phyloP scores from a whole-genome alignment of 2,113 vertebrate species.

The Haliaeetus leucogaster region DNA sequence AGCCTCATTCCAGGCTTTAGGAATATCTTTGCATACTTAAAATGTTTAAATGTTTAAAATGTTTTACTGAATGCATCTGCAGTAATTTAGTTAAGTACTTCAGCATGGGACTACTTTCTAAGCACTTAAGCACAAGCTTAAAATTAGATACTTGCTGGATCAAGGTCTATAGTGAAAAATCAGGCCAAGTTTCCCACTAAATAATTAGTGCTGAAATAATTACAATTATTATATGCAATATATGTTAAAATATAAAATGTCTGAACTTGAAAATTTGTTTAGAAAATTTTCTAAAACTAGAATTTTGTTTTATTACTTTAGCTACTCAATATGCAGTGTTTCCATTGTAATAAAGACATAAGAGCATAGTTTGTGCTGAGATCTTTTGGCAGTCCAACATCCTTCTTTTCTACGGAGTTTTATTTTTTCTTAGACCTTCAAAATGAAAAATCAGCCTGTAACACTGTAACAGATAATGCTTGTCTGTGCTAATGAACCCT shows the following conservation, averaged over 20 bases:
- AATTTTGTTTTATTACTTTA: not conserved
- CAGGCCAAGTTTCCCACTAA: not conserved
- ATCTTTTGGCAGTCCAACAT: not conserved
- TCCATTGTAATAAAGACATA: not conserved
- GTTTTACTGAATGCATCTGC: not conserved
- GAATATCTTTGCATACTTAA: slow-evolving; percentile 11
- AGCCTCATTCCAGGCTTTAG: not conserved
- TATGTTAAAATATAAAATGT: not conserved
- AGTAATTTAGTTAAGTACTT: not conserved
- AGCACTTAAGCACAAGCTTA: not conserved
- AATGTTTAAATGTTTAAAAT: not conserved
- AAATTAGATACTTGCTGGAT: not conserved
- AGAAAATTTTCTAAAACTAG: not conserved
- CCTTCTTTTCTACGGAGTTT: not conserved
- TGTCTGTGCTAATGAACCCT: not conserved
- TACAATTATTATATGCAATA: not conserved
- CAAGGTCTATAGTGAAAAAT: not conserved
- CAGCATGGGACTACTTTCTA: not conserved
- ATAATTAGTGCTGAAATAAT: not conserved
- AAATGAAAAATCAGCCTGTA: not conserved
- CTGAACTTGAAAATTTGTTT: not conserved
- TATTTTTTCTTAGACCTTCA: not conserved
- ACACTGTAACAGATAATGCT: not conserved
- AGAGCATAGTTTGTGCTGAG: not conserved
- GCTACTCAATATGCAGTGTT: not conserved